Base-by-base conservation (phyloP, 2,797 vertebrate genomes). In the Cynopterus sphinx region DNA sequence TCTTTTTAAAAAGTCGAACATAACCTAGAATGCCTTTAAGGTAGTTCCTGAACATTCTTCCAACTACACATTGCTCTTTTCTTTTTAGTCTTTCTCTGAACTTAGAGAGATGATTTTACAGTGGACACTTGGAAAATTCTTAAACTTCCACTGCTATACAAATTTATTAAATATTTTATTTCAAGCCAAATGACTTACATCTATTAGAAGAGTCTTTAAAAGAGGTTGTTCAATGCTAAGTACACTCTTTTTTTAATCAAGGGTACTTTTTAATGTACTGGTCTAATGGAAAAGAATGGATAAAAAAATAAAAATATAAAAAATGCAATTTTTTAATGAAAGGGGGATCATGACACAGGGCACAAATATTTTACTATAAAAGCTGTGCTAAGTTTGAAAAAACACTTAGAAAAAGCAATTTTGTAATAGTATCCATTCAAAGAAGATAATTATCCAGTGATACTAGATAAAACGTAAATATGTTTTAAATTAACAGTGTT, bases 161-260 rank as follows among this genome's bases (percentile, higher is more conserved):
- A 77, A 74, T 39, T 55, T 75, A 90, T 81, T 87, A 73, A 63
- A 65, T 49, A 94, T 46, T 36, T 95, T 51, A 73, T 74, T 85
- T 87, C 43, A 70, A 75, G 63, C 21, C 67, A 43, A 89, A 92
- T 74, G 36, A 78, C 16, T 19, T n/a, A 24, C 31, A 2, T 67
- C 68, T 89, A 39, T 93, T 79, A 77, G 33, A 79, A 92, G 51
- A 49, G 17, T 87, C 83, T 93, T 87, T 67, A 87, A 92, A 92
- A 43, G 28, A 85, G 36, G n/a, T 33, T 57, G n/a, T 33, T 83
- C n/a, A 8, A 9, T 28, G 22, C 19, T 6, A 73, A 65, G 31
- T 65, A 70, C 31, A 79, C 3, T 31, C 5, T 28, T 87, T 91
- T 91, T 95, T 85, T 43, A 61, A 49, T 75, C 87, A 92, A 59